Conservation (phyloP, 2,797 vertebrate genomes). For the Platyrinchus mystaceus region DNA sequence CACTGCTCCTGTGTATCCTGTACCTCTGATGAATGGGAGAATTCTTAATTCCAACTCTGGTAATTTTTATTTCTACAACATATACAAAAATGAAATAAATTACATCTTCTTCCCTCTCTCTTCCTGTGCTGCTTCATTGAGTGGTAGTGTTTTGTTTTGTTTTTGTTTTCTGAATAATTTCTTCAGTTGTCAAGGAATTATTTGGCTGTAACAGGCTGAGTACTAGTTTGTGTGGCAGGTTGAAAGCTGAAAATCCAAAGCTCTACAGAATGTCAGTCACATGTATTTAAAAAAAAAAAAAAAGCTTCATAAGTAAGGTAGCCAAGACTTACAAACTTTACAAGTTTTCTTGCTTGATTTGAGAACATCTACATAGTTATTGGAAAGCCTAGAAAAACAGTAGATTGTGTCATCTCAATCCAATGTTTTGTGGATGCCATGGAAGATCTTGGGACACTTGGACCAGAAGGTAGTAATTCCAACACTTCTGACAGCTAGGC, state of each 20-base stretch:
- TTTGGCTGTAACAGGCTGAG: not conserved
- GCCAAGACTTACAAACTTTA: not conserved
- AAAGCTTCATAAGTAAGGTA: not conserved
- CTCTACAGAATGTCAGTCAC: not conserved
- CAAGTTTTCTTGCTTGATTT: not conserved
- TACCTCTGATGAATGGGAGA: not conserved
- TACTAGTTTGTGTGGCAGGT: not conserved
- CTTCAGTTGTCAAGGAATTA: not conserved
- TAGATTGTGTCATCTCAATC: not conserved
- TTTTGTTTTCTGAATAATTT: not conserved
- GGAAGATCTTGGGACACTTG: not conserved
- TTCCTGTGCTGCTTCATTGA: not conserved
- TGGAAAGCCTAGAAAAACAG: not conserved
- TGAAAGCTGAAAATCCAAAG: not conserved
- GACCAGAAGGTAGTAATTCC: not conserved
- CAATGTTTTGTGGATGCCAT: not conserved
- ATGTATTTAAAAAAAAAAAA: not conserved
- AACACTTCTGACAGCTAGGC: not conserved
- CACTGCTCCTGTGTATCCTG: not conserved
- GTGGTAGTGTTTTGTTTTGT: not conserved
- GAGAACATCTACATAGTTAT: not conserved
- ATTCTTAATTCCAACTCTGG: not conserved
- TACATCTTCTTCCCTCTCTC: accelerated
- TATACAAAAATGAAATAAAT: not conserved
- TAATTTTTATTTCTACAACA: not conserved